Evolutionary conservation across 2,797 vertebrate genomes (phyloP).

Genomic region (Sebastes elongatus): DNA sequence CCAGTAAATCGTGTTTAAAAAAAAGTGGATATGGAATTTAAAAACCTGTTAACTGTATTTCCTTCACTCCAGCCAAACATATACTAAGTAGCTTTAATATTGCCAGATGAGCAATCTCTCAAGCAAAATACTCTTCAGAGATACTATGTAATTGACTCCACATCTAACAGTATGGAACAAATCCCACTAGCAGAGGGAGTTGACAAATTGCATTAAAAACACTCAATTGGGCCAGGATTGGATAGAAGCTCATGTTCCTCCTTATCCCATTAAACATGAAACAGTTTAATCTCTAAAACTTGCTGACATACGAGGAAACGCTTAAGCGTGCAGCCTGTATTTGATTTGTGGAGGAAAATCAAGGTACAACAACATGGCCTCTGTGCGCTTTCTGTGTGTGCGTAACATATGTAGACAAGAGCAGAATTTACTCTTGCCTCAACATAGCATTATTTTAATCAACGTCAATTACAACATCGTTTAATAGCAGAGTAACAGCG

Average conservation of each 20-base stretch:
- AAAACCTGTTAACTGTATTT: constrained; percentile 65
- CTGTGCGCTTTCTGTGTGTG: constrained; percentile 6
- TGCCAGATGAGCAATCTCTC: constrained; percentile 86
- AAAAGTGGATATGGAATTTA: constrained; percentile 36
- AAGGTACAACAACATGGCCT: constrained; percentile 59
- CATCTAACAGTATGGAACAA: constrained; percentile 91
- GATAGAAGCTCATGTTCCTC: constrained; percentile 86
- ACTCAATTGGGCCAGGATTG: constrained; percentile 88
- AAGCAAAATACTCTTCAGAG: constrained; percentile 85
- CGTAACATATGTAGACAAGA: constrained; percentile 42
- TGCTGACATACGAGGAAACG: constrained; percentile 80
- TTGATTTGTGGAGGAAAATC: constrained; percentile 65
- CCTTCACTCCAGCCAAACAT: constrained; percentile 75
- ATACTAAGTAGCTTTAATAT: constrained; percentile 86
- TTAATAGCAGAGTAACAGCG: constrained; percentile 30
- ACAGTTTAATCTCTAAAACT: constrained; percentile 87
- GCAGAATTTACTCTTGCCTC: constrained; percentile 29
- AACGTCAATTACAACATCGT: constrained; percentile 56
- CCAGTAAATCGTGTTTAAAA: constrained; percentile 23
- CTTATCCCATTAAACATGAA: constrained; percentile 89
- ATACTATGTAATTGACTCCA: constrained; percentile 88
- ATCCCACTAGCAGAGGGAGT: constrained; percentile 87
- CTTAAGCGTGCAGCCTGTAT: constrained; percentile 64
- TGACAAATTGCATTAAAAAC: constrained; percentile 90
- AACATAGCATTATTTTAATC: constrained; percentile 57